A percentile compares a stretch with the other conserved stretches of the same genome.
Conservation (phyloP, 2,888 invertebrate species). For the Agrotis exclamationis region DNA sequence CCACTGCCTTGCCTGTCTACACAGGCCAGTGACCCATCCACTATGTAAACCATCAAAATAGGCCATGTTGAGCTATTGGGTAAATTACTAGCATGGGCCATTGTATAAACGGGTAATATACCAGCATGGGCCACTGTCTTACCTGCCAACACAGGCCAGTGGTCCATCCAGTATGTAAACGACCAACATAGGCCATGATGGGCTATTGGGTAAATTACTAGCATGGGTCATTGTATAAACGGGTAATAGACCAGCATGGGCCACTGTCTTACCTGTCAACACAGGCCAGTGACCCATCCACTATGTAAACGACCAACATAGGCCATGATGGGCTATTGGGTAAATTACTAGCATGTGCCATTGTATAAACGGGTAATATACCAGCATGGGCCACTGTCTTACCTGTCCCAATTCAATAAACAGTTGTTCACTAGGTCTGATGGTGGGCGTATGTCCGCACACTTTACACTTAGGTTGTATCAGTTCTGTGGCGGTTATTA, state of each 20-base stretch:
- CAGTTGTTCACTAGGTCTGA: conserved; percentile 96
- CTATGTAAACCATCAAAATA: background rate
- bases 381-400: conserved; percentile 39
- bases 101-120: too few relatives aligned
- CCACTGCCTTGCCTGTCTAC: too few relatives aligned
- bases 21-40: too few relatives aligned
- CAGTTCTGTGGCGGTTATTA: conserved; percentile 98
- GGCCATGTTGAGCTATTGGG: background rate
- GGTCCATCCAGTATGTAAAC: too few relatives aligned
- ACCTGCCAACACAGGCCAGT: too few relatives aligned
- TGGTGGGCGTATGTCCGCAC: conserved; percentile 94
- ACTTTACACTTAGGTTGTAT: conserved; percentile 96
- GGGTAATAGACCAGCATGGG: background rate
- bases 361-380: too few relatives aligned
- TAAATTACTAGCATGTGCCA: too few relatives aligned
- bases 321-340: background rate
- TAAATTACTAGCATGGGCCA: background rate
- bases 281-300: too few relatives aligned
- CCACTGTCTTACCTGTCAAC: too few relatives aligned
- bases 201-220: background rate
- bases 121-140: background rate
- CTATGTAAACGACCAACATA: background rate
- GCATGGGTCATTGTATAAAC: background rate
- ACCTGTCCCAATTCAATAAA: conserved; percentile 98
- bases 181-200: background rate